Conservation (phyloP, 2,797 vertebrate species). For the Scomberomorus guttatus region DNA sequence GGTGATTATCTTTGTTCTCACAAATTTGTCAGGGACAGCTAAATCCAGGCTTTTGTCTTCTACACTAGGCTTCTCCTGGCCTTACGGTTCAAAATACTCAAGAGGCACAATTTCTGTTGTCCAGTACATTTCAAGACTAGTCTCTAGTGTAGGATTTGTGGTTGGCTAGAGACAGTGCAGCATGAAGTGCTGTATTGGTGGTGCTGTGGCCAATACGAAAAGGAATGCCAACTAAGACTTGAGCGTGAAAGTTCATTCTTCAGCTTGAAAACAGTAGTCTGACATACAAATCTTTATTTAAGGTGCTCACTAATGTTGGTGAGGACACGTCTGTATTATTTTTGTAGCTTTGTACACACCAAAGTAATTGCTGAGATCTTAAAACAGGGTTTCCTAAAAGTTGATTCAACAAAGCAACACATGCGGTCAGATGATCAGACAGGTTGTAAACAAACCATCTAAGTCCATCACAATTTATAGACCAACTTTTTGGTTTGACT, state of each 20-base stretch:
- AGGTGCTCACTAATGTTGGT: too few species aligned
- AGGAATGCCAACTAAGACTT: not conserved
- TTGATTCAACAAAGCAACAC: too few species aligned
- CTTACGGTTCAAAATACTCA: conserved; percentile 3
- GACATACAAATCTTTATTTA: not conserved
- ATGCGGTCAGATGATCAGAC: not conserved
- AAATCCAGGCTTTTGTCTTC: conserved; percentile 43
- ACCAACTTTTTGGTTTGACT: not conserved
- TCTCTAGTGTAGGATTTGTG: conserved; percentile 10
- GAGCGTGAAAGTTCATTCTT: not conserved
- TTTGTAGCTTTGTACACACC: too few species aligned
- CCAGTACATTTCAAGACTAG: conserved; percentile 1
- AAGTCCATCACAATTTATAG: not conserved
- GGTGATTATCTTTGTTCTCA: conserved; percentile 47
- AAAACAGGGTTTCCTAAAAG: too few species aligned
- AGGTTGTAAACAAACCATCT: conserved; percentile 1
- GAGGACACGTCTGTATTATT: too few species aligned
- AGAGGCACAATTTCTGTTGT: not conserved
- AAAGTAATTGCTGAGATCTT: too few species aligned
- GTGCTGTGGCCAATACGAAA: not conserved
- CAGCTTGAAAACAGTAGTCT: not conserved
- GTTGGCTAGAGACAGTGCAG: not conserved
- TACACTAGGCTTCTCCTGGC: conserved; percentile 7
- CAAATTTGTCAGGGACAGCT: conserved; percentile 16
- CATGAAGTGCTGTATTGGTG: not conserved